Conservation (phyloP, 2,113 vertebrate species). For the Proterorhinus semilunaris region DNA sequence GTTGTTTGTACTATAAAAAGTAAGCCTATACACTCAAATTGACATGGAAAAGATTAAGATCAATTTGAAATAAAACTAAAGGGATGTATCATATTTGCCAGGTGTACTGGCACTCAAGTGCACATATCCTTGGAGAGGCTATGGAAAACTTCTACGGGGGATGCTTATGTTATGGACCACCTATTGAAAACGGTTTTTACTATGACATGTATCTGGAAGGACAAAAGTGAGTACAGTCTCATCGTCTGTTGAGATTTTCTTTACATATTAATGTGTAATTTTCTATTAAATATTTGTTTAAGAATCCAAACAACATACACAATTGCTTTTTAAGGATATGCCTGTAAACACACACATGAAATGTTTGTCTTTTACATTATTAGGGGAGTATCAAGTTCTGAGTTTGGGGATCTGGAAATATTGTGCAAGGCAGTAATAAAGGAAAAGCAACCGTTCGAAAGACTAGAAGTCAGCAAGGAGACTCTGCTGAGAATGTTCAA, state of each 20-base stretch:
- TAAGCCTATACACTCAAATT: background rate
- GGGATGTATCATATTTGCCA: slow-evolving; percentile 37
- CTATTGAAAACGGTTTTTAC: slow-evolving; percentile 98
- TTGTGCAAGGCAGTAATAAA: slow-evolving; percentile 93
- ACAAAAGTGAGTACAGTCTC: slow-evolving; percentile 79
- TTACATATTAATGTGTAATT: background rate
- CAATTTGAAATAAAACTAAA: background rate
- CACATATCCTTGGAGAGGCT: slow-evolving; percentile 95
- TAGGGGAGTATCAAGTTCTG: slow-evolving; percentile 91
- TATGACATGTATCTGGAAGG: slow-evolving; percentile 96
- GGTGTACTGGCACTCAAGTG: slow-evolving; percentile 99
- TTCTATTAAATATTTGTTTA: background rate
- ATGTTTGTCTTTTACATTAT: slow-evolving; percentile 8
- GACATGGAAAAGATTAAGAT: background rate
- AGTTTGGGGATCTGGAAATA: slow-evolving; percentile 87
- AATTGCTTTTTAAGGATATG: too few relatives aligned
- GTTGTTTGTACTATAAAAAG: too few relatives aligned
- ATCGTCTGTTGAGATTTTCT: background rate
- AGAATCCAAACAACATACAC: background rate
- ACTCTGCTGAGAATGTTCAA: slow-evolving; percentile 96
- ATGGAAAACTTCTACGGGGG: slow-evolving; percentile 96
- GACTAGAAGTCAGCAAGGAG: slow-evolving; percentile 93
- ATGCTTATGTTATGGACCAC: slow-evolving; percentile 95
- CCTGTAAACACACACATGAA: background rate
- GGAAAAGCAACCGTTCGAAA: slow-evolving; percentile 95